Base-by-base conservation (phyloP, 2,888 invertebrate genomes). In the Leuctra nigra region DNA sequence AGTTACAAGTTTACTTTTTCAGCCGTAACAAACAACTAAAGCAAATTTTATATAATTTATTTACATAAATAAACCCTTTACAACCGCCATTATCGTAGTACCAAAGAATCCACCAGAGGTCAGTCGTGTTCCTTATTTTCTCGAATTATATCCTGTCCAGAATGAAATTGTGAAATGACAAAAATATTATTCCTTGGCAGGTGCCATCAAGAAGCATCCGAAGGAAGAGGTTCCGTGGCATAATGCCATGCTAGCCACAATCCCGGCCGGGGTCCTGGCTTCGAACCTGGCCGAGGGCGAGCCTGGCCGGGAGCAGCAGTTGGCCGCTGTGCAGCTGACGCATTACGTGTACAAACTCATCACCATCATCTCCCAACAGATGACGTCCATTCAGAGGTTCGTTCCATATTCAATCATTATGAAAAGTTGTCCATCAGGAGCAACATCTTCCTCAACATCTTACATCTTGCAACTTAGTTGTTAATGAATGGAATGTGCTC, bases 291-390 rank as follows among this genome's bases (percentile, higher is more conserved):
- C 75, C 7, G 64, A 78, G 50, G 66, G 77, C 38, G 71, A 73
- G 6, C 68, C 77, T 41, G 77, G 77, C 35, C 73, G 79, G 61
- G 83, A 83, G 65, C 83, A 82, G 65, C 81, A 82, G 66, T 79
- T 86, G 67, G 87, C 88, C 4, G 89, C 90, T 41, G 77, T 91
- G 54, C 86, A 87, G 67, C 75, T 94, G 54, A 88, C 91, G 44
- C 90, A 91, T 71, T 87, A 92, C 64, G 83, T 94, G 47, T 91
- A 93, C 71, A 90, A 88, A 20, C 76, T 94, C 60, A 80, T 91
- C 22, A 90, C 90, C 68, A 87, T 93, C 64, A 89, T 92, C 64
- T 89, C 88, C 66, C 91, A 91, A 69, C 86, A 93, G 67, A 87
- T 91, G 76, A 93, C 93, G 2, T 88, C 87, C 9, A 90, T 93